These are phyloP conservation scores for Pogonomyrmex californicus DNA, from an alignment of 1,140 invertebrate species.

Conservation along the genomic window DNA sequence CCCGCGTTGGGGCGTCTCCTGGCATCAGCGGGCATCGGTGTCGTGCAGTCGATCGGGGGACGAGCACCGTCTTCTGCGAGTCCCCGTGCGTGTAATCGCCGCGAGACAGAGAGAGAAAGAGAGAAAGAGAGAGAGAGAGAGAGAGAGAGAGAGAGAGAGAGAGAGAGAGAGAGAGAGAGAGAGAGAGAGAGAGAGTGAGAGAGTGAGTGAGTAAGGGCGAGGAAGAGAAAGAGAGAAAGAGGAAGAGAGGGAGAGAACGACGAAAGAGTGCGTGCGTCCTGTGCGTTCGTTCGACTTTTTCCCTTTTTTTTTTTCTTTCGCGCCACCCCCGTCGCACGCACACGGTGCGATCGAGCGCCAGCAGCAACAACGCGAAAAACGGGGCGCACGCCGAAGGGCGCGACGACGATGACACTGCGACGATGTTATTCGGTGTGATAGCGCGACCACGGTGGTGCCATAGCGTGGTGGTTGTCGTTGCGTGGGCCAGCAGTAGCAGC, in stretches of 20 bases:
- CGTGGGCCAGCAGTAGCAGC: too few species aligned
- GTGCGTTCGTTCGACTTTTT: conserved; percentile 29
- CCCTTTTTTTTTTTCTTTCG: conserved; percentile 32
- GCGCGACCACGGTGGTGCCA: conserved; percentile 65
- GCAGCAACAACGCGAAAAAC: conserved; percentile 44
- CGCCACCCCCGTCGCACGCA: conserved; percentile 40
- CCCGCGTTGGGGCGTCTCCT: conserved; percentile 85
- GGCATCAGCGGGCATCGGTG: conserved; percentile 77
- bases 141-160: not conserved
- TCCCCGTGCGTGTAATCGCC: conserved; percentile 51
- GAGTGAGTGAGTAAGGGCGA: not conserved
- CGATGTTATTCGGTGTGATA: conserved; percentile 73
- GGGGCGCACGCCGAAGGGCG: conserved; percentile 54
- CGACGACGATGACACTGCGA: conserved; percentile 75
- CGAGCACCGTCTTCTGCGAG: conserved; percentile 79
- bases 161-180: conserved; percentile 4
- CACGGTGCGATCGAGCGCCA: conserved; percentile 34
- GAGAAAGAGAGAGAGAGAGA: not conserved
- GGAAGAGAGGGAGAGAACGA: conserved; percentile 41
- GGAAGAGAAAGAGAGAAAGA: conserved; percentile 6
- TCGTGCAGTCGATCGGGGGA: conserved; percentile 77
- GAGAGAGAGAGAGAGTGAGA: too few species aligned
- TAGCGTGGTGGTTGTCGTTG: conserved; percentile 64
- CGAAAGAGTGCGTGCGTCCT: conserved; percentile 59
- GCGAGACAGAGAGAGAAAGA: conserved; percentile 21